A percentile compares a stretch with the other conserved stretches of the same genome.
phyloP scores from a whole-genome alignment of 2,797 vertebrate species.

The Crax fasciolata region DNA sequence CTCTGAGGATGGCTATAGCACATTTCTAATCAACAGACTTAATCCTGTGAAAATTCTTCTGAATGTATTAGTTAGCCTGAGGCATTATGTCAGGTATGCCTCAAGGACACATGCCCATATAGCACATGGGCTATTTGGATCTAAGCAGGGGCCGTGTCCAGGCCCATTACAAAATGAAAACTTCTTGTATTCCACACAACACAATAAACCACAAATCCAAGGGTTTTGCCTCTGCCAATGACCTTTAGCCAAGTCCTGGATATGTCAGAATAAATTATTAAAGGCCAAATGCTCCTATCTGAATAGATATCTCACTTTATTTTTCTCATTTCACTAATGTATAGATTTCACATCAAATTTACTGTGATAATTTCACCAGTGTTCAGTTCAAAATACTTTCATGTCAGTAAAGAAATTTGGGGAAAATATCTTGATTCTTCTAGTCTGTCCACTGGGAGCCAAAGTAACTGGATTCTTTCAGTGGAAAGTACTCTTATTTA shows the following conservation, averaged over 20 bases:
- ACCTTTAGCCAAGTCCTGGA: constrained; percentile 38
- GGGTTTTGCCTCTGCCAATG: not conserved
- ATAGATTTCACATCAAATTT: not conserved
- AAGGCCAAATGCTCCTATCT: constrained; percentile 1
- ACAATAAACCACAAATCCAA: not conserved
- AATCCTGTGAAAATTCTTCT: not conserved
- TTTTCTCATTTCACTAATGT: not conserved
- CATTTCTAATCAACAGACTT: not conserved
- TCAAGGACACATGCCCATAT: not conserved
- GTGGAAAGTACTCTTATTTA: not conserved
- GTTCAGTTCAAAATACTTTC: not conserved
- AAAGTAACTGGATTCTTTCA: not conserved
- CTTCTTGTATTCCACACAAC: not conserved
- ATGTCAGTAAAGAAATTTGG: not conserved
- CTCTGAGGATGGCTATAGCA: constrained; percentile 12
- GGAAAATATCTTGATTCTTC: not conserved
- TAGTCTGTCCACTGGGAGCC: fast-evolving
- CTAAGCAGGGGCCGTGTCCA: not conserved
- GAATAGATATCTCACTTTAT: not conserved
- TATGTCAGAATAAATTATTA: constrained; percentile 51
- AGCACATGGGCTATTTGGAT: not conserved
- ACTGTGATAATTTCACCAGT: not conserved
- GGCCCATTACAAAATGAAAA: not conserved
- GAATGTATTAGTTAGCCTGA: not conserved
- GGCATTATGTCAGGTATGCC: not conserved